phyloP scores from a whole-genome alignment of 2,797 vertebrate species.

The Stomatorhinus walkeri region DNA sequence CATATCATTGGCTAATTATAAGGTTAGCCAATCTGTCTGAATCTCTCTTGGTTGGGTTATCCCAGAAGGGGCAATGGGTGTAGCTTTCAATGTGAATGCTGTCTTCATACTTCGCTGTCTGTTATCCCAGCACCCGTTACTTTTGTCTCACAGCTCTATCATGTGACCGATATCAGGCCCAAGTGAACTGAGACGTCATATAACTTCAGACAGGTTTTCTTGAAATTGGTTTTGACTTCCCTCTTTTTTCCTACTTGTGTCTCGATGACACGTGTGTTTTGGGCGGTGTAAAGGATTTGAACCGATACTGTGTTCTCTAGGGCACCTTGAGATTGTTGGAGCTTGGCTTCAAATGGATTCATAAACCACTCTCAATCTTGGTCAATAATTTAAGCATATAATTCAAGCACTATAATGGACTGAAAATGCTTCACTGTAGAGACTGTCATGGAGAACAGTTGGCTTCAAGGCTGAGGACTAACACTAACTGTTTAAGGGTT shows the following conservation, averaged over 20 bases:
- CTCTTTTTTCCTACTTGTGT: not conserved
- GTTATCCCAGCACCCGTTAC: constrained; percentile 39
- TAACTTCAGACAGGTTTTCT: not conserved
- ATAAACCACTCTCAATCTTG: constrained; percentile 41
- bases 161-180: not conserved
- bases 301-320: not conserved
- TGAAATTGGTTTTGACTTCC: not conserved
- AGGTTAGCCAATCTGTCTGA: not conserved
- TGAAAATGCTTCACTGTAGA: constrained; percentile 32
- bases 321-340: not conserved
- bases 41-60: not conserved
- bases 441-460: constrained; percentile 33
- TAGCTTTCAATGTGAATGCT: constrained; percentile 32
- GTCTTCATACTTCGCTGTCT: constrained; percentile 24
- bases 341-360: constrained; percentile 30
- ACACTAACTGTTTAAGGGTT: constrained; percentile 40
- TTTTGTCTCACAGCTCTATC: constrained; percentile 25
- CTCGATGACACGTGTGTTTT: constrained; percentile 15
- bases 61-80: not conserved
- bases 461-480: constrained; percentile 40
- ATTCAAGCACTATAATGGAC: constrained; percentile 38
- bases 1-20: not conserved
- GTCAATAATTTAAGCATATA: constrained; percentile 56
- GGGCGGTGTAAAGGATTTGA: constrained; percentile 18
- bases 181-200: not conserved